phyloP scores from a whole-genome alignment of 2,888 invertebrate species.

The Hydroisotoma schaefferi region DNA sequence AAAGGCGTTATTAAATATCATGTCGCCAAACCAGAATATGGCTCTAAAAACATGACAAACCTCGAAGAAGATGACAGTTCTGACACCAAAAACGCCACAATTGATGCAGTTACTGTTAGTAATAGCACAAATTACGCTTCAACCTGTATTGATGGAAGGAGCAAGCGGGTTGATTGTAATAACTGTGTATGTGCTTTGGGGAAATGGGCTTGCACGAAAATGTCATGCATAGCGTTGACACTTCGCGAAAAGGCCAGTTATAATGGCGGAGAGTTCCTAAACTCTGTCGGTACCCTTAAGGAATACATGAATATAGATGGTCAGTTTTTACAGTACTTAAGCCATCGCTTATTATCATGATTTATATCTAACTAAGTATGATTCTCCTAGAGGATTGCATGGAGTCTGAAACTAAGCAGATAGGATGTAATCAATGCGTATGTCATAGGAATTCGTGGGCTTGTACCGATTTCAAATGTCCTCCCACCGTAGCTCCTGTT shows the following conservation, averaged over 20 bases:
- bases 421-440: conserved; percentile 45
- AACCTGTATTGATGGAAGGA: conserved; percentile 38
- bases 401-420: conserved; percentile 38
- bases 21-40: neutral
- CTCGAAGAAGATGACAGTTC: conserved; percentile 6
- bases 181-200: conserved; percentile 44
- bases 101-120: neutral
- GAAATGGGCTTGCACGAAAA: conserved; percentile 46
- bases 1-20: conserved; percentile 22
- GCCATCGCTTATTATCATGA: too few species aligned
- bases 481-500: conserved; percentile 28
- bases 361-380: too few species aligned
- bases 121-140: conserved; percentile 10
- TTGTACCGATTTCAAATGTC: conserved; percentile 43
- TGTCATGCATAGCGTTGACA: conserved; percentile 44
- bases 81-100: conserved; percentile 13
- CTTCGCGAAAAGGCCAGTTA: conserved; percentile 47
- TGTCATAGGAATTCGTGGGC: conserved; percentile 47
- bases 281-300: conserved; percentile 39
- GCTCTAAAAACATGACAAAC: conserved; percentile 11
- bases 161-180: conserved; percentile 46
- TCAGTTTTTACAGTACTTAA: too few species aligned
- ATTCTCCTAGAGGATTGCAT: conserved; percentile 46
- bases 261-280: conserved; percentile 39
- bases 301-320: conserved; percentile 45